Evolutionary conservation across 2,888 invertebrate genomes (phyloP), one percentile per base, ranked within the genome.

Genomic region (Lasioglossum figueresi): DNA sequence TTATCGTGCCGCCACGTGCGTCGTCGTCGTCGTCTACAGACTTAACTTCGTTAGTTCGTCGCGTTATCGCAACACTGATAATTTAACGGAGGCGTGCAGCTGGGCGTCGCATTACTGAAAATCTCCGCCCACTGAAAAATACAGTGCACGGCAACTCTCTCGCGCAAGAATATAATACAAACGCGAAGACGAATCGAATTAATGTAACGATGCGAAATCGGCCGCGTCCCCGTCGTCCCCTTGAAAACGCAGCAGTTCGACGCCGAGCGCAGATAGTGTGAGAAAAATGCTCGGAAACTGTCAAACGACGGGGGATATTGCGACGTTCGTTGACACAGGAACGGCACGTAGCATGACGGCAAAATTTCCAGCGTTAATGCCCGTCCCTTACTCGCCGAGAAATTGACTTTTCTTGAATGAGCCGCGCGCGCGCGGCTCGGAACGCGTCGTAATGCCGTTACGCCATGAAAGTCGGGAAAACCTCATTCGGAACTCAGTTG

Each of bases 391-490:
- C 77, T 19, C 77, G 77, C n/a, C 23, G 56, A 80, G 71, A 68
- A 75, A 86, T 81, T 73, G 85, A 85, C 77, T 76, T 85, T 68
- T 70, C 81, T 70, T 72, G 85, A 85, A 78, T 37, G 77, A 85
- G 78, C 23, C 23, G 56, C 59, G 63, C 70, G 16, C 45, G 16
- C 45, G 45, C 45, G 23, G 34, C 71, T 80, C 34, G 59, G 45
- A 59, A 70, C 72, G 84, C 79, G 56, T 48, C 76, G 76, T 76
- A 83, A 79, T 75, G 59, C 45, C 74, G 75, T 84, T 79, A 79
- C 71, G n/a, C 40, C 75, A 43, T 70, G 75, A 80, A 84, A 87
- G 82, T 89, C 88, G 66, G 74, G 16, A 79, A 88, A 89, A 89
- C 85, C 85, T 89, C 82, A 85, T 88, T 81, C 34, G 71, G 43